Percentiles rank a stretch among this genome's conserved stretches.
These are phyloP conservation scores for Thecophora atra DNA, from an alignment of 2,888 invertebrate genomes.

Conservation along the genomic window DNA sequence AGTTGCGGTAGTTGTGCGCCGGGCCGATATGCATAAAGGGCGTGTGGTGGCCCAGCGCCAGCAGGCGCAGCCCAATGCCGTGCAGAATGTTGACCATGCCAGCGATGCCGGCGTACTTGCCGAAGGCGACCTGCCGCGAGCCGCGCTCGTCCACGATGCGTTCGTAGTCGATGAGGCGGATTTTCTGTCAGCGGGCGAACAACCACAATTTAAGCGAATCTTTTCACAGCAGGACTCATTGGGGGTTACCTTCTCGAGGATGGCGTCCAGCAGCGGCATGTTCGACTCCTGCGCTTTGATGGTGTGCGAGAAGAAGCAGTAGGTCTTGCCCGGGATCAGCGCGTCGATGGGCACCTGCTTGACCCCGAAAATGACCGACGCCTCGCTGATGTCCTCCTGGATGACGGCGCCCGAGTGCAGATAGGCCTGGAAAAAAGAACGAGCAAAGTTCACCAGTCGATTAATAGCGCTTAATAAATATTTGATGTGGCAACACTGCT, in stretches of 20 bases:
- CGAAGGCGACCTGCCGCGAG: conserved; percentile 95
- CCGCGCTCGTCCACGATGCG: conserved; percentile 90
- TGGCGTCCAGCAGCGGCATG: conserved; percentile 95
- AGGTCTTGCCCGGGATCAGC: conserved; percentile 95
- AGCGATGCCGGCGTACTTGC: conserved; percentile 97
- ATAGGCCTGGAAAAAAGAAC: conserved; percentile 74
- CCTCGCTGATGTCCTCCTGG: conserved; percentile 96
- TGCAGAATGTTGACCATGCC: conserved; percentile 99
- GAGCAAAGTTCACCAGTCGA: neutral
- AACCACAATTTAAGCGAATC: no score
- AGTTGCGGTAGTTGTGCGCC: conserved; percentile 97
- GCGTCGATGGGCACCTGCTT: conserved; percentile 87
- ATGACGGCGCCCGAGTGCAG: conserved; percentile 91
- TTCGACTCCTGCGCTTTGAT: conserved; percentile 99
- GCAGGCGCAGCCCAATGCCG: conserved; percentile 87
- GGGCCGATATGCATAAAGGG: conserved; percentile 99
- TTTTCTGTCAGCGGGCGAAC: conserved; percentile 69
- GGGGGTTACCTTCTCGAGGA: conserved; percentile 80
- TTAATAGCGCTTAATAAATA: conserved; percentile 7
- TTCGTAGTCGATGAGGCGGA: conserved; percentile 96
- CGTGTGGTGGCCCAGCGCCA: conserved; percentile 98
- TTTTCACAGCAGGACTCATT: no score
- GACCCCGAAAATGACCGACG: conserved; percentile 96
- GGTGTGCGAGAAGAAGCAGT: conserved; percentile 98
- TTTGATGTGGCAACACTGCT: conserved; percentile 8